Percentiles rank a stretch among this genome's conserved stretches.
phyloP scores from a whole-genome alignment of 2,888 invertebrate genomes.

The Eupithecia subumbrata region DNA sequence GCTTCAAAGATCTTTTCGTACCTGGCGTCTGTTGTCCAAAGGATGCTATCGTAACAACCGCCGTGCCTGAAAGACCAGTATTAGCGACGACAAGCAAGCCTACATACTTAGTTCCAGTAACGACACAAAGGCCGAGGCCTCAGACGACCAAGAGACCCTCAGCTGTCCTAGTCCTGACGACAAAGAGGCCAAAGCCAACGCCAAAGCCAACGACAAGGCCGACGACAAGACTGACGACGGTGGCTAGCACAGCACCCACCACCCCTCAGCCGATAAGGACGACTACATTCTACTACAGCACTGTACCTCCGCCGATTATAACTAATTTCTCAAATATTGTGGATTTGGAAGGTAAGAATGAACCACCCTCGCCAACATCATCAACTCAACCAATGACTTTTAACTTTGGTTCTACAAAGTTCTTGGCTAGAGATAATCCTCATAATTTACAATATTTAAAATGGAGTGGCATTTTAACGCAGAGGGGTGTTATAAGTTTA shows the following conservation, averaged over 20 bases:
- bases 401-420: not conserved
- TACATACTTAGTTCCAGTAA: slow-evolving; percentile 73
- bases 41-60: slow-evolving; percentile 67
- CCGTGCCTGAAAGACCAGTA: slow-evolving; percentile 64
- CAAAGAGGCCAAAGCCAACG: slow-evolving; percentile 61
- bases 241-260: slow-evolving; percentile 53
- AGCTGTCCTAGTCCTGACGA: slow-evolving; percentile 62
- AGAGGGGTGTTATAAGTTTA: not conserved
- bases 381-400: not conserved
- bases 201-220: slow-evolving; percentile 36
- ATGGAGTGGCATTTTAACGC: not conserved
- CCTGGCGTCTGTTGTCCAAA: slow-evolving; percentile 96
- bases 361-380: not conserved
- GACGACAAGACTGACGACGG: slow-evolving; percentile 57
- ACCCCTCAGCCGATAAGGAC: slow-evolving; percentile 61
- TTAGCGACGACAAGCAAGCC: slow-evolving; percentile 71
- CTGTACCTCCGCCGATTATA: slow-evolving; percentile 67
- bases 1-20: slow-evolving; percentile 95
- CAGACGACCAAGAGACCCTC: slow-evolving; percentile 58
- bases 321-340: slow-evolving; percentile 81
- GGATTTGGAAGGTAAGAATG: slow-evolving; percentile 76
- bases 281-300: slow-evolving; percentile 73
- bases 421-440: not conserved
- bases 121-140: slow-evolving; percentile 66
- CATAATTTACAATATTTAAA: not conserved